A percentile compares a stretch with the other conserved stretches of the same genome.
phyloP scores from a whole-genome alignment of 2,113 vertebrate genomes.

The Ovibos moschatus region DNA sequence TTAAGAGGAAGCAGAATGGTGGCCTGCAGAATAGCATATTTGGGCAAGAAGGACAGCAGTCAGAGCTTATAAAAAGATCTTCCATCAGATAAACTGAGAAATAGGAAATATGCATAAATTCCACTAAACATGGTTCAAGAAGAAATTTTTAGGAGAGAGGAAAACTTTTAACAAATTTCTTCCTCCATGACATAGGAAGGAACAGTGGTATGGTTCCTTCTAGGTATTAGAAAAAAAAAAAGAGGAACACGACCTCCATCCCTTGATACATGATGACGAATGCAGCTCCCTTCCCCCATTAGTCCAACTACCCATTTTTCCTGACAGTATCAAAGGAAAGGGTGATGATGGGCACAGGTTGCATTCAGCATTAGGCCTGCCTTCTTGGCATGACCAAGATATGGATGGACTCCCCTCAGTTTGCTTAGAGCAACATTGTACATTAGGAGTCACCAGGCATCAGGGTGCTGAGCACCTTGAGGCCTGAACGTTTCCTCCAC shows the following conservation, averaged over 20 bases:
- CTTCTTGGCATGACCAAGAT: background rate
- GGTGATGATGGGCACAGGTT: background rate
- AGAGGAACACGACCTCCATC: background rate
- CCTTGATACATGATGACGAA: background rate
- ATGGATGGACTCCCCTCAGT: background rate
- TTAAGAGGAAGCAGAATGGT: constrained; percentile 30
- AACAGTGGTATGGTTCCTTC: background rate
- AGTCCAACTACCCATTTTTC: background rate
- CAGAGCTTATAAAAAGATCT: background rate
- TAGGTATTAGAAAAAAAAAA: background rate
- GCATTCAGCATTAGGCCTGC: background rate
- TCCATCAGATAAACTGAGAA: background rate
- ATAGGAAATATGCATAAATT: background rate
- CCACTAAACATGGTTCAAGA: background rate
- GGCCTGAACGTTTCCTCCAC: background rate
- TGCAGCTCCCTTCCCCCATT: background rate
- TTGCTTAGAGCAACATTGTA: background rate
- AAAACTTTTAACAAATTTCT: background rate
- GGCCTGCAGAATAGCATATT: background rate
- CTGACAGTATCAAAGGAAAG: background rate
- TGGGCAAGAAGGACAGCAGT: background rate
- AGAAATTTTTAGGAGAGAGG: background rate
- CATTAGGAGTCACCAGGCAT: background rate
- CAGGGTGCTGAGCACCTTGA: background rate
- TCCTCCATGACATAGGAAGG: background rate